phyloP scores from a whole-genome alignment of 2,113 vertebrate species.

The Dromaius novaehollandiae region DNA sequence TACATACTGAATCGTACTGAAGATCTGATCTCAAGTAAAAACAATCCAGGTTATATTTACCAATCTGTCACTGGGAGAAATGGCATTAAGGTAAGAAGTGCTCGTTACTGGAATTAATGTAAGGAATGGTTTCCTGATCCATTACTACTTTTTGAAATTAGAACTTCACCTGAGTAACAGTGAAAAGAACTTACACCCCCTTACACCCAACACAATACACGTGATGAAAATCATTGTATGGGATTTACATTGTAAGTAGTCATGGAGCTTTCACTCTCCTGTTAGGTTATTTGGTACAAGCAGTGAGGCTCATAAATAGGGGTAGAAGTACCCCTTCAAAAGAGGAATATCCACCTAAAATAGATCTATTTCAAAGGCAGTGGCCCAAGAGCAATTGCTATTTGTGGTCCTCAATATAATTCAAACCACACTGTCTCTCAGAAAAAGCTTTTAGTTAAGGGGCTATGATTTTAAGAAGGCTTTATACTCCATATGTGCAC shows the following conservation, averaged over 20 bases:
- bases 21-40: accelerated
- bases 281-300: accelerated
- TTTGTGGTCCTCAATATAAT: constrained; percentile 18
- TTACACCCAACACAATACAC: neutral
- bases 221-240: neutral
- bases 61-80: neutral
- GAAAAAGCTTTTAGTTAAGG: constrained; percentile 32
- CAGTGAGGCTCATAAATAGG: neutral
- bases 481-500: constrained; percentile 21
- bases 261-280: neutral
- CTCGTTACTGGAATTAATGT: accelerated
- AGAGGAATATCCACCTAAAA: constrained; percentile 33
- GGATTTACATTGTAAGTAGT: neutral
- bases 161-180: neutral
- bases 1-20: neutral
- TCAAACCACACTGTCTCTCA: constrained; percentile 25
- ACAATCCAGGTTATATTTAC: neutral
- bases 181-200: neutral
- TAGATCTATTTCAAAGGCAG: constrained; percentile 1
- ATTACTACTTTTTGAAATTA: neutral
- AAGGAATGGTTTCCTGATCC: neutral
- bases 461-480: constrained; percentile 37
- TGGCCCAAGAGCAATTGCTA: constrained; percentile 20
- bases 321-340: neutral
- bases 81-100: neutral